Percentiles rank a stretch among this genome's conserved stretches.
phyloP scores from a whole-genome alignment of 2,113 vertebrate genomes.

The Dolichotis patagonum region DNA sequence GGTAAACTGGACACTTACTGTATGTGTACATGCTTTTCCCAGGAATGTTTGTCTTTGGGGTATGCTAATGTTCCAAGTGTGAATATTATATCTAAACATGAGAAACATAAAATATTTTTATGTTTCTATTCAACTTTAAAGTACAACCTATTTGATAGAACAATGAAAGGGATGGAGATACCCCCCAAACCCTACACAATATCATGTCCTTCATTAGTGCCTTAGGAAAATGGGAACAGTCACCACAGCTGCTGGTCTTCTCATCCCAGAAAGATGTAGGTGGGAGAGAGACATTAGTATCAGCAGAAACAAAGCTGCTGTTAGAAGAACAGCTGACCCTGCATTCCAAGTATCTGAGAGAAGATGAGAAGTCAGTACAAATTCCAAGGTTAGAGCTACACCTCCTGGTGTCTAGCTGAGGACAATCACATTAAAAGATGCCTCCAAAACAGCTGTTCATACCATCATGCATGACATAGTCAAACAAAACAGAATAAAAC shows the following conservation, averaged over 20 bases:
- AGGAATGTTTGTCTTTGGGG: too few relatives aligned
- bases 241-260: neutral
- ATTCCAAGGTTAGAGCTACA: neutral
- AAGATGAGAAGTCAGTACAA: neutral
- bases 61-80: neutral
- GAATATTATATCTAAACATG: neutral
- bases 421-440: constrained; percentile 57
- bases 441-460: too few relatives aligned
- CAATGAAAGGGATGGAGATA: neutral
- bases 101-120: neutral
- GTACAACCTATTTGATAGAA: neutral
- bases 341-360: neutral
- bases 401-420: neutral
- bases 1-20: neutral
- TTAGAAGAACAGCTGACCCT: constrained; percentile 75
- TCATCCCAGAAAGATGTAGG: constrained; percentile 56
- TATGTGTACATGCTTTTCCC: fast-evolving
- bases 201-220: fast-evolving
- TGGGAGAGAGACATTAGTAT: constrained; percentile 50
- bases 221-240: constrained; percentile 46
- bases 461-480: too few relatives aligned
- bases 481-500: too few relatives aligned
- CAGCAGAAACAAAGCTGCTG: constrained; percentile 72
- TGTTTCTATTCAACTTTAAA: neutral
- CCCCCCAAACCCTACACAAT: neutral